A percentile compares a stretch with the other conserved stretches of the same genome.
Evolutionary conservation across 64 coral and sea anemone genomes (phyloP).

Genomic region (Catalaphyllia jardinei): DNA sequence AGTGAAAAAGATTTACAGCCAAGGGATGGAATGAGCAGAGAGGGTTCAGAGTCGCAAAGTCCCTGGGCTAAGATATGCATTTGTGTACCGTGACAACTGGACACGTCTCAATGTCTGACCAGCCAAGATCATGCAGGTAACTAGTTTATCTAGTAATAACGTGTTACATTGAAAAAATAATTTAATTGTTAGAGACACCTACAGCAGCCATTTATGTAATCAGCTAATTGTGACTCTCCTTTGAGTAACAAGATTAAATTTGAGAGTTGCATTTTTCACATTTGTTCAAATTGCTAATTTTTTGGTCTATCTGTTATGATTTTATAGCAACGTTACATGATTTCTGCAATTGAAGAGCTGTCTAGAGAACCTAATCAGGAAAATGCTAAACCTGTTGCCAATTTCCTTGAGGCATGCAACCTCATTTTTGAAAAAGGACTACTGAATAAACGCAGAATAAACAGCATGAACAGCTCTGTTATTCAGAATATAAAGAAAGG

Average conservation of each 20-base stretch:
- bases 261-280: too few species aligned
- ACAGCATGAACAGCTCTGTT: slow-evolving; percentile 5
- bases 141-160: too few species aligned
- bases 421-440: slow-evolving; percentile 47
- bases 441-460: not conserved
- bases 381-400: not conserved
- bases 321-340: slow-evolving; percentile 16
- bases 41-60: not conserved
- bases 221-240: too few species aligned
- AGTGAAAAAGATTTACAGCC: not conserved
- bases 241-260: too few species aligned
- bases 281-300: not conserved
- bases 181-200: too few species aligned
- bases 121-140: slow-evolving; percentile 24
- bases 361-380: slow-evolving; percentile 9
- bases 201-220: too few species aligned
- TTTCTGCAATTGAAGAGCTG: not conserved
- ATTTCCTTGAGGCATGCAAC: slow-evolving; percentile 24
- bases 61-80: not conserved
- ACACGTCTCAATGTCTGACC: not conserved
- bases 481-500: slow-evolving; percentile 42
- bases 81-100: not conserved
- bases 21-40: not conserved
- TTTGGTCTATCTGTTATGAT: not conserved
- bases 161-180: too few species aligned